Base-by-base conservation (phyloP, 2,888 invertebrate genomes). In the Ernsta delagoae region DNA sequence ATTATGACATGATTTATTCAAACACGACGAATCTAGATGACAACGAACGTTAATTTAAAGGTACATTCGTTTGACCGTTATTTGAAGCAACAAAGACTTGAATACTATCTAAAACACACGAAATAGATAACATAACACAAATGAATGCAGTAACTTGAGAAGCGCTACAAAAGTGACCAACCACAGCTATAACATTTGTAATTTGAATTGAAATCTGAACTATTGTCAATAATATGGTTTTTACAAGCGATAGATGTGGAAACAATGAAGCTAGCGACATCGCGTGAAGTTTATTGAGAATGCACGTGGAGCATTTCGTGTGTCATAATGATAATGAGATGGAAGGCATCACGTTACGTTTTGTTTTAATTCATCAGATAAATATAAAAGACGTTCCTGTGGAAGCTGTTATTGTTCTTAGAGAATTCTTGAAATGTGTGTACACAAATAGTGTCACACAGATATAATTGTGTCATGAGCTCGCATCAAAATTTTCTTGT, bases 301-400 rank as follows among this genome's bases (percentile, higher is more conserved):
- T 39, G 48, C 63, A 64, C 61, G 48, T 66, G 31, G 39, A 64
- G 43, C 45, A 59, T 72, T 70, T 70, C 72, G 70, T 72, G 48
- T 73, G 71, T 61, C 67, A 41, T 56, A 64, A 59, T 68, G 65
- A 72, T 24, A 24, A 24, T 24, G 24, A 24, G 59, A 73, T 75
- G 76, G 76, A 73, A 75, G 72, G 69, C 72, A 72, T 59, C 71
- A 65, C 71, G 72, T 77, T 75, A 77, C 24, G 24, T 24, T 24
- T 24, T 24, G 24, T 24, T 24, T 24, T 24, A 24, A 24, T 24
- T 24, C 24, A 24, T 24, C 24, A 24, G 24, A 24, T 24, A 24
- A 24, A 24, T 24, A 24, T 24, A 24, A 3, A 3, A 24, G 24
- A 24, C 24, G 24, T 24, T 1, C 24, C 24, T 24, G 24, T 24